Conservation (phyloP, 2,888 invertebrate species). For the Dryococelus australis region DNA sequence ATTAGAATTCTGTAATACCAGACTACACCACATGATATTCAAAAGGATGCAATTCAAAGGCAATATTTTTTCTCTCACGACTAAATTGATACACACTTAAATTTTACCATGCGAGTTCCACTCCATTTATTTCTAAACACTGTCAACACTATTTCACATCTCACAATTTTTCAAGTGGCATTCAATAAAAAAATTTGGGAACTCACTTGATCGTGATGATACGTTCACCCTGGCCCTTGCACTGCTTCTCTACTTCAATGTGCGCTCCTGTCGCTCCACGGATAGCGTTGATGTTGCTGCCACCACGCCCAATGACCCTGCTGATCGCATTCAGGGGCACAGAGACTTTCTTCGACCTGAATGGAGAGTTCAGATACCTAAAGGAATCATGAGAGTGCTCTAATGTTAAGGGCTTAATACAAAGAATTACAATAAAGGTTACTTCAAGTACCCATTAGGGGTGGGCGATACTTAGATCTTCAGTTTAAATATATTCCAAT, state of each 20-base stretch:
- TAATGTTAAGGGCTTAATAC: neutral
- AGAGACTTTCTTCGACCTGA: slow-evolving; percentile 87
- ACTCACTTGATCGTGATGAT: slow-evolving; percentile 92
- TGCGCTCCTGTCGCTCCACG: slow-evolving; percentile 96
- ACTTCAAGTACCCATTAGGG: no score
- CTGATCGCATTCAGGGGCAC: slow-evolving; percentile 96
- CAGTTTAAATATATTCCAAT: no score
- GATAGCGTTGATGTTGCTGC: slow-evolving; percentile 98
- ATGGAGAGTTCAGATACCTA: slow-evolving; percentile 60
- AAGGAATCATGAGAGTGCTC: slow-evolving; percentile 37
- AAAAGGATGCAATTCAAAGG: no score
- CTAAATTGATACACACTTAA: no score
- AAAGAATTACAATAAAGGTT: neutral
- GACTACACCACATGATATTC: no score
- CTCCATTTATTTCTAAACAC: neutral
- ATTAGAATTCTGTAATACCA: no score
- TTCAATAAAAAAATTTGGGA: neutral
- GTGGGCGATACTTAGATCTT: no score
- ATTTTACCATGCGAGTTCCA: no score
- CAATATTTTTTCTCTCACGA: no score
- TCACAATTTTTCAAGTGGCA: no score
- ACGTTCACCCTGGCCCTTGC: slow-evolving; percentile 91
- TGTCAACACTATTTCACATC: neutral
- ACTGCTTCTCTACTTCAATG: slow-evolving; percentile 98
- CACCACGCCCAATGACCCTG: slow-evolving; percentile 95